These are phyloP conservation scores for Acrocephalus scirpaceus DNA, from an alignment of 2,797 vertebrate species.

Conservation along the genomic window DNA sequence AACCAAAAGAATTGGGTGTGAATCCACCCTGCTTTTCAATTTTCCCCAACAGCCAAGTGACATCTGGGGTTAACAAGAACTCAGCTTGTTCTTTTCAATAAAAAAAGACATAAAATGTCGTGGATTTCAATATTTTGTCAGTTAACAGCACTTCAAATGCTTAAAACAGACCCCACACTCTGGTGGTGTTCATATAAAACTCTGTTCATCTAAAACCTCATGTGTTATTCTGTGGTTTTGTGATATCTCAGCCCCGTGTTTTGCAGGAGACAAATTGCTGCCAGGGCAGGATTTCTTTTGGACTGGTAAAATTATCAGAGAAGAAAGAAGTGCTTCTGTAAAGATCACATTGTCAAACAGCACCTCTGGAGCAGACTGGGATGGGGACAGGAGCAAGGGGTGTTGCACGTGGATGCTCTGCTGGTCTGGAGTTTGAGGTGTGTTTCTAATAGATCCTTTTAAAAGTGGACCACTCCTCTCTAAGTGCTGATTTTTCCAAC, in stretches of 20 bases:
- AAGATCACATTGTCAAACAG: background rate
- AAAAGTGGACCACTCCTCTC: background rate
- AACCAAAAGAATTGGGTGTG: background rate
- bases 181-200: background rate
- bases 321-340: background rate
- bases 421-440: background rate
- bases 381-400: rapidly evolving
- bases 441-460: background rate
- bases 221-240: background rate
- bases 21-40: background rate
- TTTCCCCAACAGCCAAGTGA: background rate
- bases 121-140: background rate
- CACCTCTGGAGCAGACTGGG: background rate
- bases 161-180: background rate
- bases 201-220: background rate
- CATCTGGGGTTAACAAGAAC: background rate
- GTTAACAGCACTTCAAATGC: background rate
- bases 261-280: background rate
- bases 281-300: background rate
- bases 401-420: background rate
- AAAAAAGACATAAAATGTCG: background rate
- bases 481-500: background rate
- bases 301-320: background rate
- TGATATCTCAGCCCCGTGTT: background rate
- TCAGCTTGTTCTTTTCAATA: background rate